Evolutionary conservation across 2,888 invertebrate genomes (phyloP).

Genomic region (Brenthis ino): DNA sequence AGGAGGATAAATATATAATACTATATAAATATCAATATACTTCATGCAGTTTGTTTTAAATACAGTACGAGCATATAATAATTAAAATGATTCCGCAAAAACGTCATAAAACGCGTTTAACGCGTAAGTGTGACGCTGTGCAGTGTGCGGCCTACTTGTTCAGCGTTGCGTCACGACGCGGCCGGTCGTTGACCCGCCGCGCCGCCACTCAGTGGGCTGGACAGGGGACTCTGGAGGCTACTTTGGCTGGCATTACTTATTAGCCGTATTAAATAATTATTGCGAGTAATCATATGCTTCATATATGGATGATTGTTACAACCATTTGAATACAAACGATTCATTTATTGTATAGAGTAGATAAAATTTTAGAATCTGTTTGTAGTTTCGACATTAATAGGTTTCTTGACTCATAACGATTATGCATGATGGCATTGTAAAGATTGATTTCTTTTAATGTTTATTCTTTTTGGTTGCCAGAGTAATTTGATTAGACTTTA

Average conservation of each 20-base stretch:
- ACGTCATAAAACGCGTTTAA: background rate
- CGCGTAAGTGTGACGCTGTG: background rate
- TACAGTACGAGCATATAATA: background rate
- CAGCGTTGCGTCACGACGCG: conserved; percentile 31
- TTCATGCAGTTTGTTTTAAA: background rate
- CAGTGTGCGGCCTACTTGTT: conserved; percentile 21
- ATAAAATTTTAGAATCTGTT: too few species aligned
- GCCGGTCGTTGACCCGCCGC: conserved; percentile 24
- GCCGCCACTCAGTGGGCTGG: conserved; percentile 13
- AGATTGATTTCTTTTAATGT: too few species aligned
- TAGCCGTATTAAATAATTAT: background rate
- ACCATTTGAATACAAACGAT: background rate
- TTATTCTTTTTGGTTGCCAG: too few species aligned
- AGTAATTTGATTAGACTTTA: too few species aligned
- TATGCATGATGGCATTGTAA: too few species aligned
- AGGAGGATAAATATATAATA: too few species aligned
- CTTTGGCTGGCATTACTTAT: background rate
- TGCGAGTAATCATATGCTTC: background rate
- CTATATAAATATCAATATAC: background rate
- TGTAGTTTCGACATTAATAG: too few species aligned
- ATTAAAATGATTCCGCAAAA: background rate
- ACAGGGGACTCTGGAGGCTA: background rate
- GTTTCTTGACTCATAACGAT: too few species aligned
- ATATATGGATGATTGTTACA: background rate
- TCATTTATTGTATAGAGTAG: background rate